Evolutionary conservation across 2,888 invertebrate species (phyloP).

Genomic region (Leptopilina syphax): DNA sequence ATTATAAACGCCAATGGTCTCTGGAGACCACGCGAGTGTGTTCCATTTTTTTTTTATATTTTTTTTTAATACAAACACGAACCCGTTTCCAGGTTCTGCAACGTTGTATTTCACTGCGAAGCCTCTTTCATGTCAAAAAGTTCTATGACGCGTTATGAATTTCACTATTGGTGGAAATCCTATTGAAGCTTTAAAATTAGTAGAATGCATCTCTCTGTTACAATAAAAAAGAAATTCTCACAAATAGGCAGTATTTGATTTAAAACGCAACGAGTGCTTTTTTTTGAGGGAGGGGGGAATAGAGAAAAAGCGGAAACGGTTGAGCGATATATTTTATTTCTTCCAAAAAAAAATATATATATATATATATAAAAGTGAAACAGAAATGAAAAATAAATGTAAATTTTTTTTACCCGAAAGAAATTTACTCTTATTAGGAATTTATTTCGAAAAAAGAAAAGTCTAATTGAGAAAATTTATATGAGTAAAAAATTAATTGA

Average conservation of each 20-base stretch:
- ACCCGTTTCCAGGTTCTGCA: background rate
- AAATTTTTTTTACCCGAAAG: background rate
- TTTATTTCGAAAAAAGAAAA: no score
- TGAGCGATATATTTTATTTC: background rate
- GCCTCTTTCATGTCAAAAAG: slow-evolving; percentile 32
- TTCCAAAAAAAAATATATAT: background rate
- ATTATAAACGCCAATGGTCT: slow-evolving; percentile 11
- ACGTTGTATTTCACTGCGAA: slow-evolving; percentile 23
- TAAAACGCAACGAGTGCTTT: slow-evolving; percentile 13
- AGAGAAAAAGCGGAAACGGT: slow-evolving; percentile 4
- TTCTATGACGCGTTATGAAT: slow-evolving; percentile 36
- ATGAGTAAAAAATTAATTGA: no score
- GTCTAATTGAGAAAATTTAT: no score
- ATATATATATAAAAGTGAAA: no score
- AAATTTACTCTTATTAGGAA: background rate
- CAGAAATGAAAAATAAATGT: background rate
- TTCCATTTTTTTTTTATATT: background rate
- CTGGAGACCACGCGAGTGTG: slow-evolving; percentile 10
- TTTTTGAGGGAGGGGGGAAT: background rate
- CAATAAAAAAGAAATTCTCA: slow-evolving; percentile 33
- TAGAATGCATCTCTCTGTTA: slow-evolving; percentile 28
- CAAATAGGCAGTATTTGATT: slow-evolving; percentile 37
- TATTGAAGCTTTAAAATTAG: slow-evolving; percentile 39
- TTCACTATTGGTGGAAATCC: slow-evolving; percentile 32
- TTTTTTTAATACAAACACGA: slow-evolving; percentile 24